Percentiles rank a stretch among this genome's conserved stretches.
phyloP scores from a whole-genome alignment of 2,797 vertebrate species.

The Rhinichthys osculus region DNA sequence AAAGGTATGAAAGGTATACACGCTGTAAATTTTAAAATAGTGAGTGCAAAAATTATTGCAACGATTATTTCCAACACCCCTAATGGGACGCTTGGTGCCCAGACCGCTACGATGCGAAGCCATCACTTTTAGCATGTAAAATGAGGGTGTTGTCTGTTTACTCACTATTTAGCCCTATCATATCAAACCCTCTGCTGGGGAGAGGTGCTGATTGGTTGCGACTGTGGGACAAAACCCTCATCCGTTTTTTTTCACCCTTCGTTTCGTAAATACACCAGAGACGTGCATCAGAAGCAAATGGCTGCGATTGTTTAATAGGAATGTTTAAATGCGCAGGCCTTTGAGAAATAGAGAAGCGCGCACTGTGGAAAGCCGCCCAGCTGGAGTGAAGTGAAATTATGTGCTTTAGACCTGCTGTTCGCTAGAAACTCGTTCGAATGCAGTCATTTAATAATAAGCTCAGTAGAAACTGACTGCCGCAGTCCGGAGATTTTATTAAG shows the following conservation, averaged over 20 bases:
- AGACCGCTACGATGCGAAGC: constrained; percentile 4
- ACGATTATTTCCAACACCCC: too few relatives aligned
- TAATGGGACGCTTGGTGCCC: background rate
- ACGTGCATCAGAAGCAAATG: constrained; percentile 63
- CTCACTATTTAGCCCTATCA: constrained; percentile 59
- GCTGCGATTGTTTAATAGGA: constrained; percentile 60
- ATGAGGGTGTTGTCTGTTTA: constrained; percentile 59
- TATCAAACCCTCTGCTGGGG: constrained; percentile 57
- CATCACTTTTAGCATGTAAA: background rate
- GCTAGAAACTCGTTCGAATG: constrained; percentile 25
- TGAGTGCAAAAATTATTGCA: too few relatives aligned
- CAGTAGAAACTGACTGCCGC: constrained; percentile 19
- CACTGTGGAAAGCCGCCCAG: constrained; percentile 56
- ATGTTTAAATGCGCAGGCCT: constrained; percentile 62
- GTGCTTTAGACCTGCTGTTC: constrained; percentile 38
- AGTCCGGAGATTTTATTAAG: constrained; percentile 24
- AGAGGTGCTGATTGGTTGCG: constrained; percentile 70
- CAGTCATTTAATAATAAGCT: constrained; percentile 28
- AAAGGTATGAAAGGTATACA: too few relatives aligned
- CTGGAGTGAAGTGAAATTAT: constrained; percentile 53
- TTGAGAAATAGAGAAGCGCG: constrained; percentile 59
- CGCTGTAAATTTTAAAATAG: too few relatives aligned
- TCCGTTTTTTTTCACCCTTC: constrained; percentile 56
- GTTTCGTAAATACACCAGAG: constrained; percentile 55
- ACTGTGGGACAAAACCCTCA: constrained; percentile 59